phyloP scores from a whole-genome alignment of 2,888 invertebrate genomes.

The Leistus spinibarbis region DNA sequence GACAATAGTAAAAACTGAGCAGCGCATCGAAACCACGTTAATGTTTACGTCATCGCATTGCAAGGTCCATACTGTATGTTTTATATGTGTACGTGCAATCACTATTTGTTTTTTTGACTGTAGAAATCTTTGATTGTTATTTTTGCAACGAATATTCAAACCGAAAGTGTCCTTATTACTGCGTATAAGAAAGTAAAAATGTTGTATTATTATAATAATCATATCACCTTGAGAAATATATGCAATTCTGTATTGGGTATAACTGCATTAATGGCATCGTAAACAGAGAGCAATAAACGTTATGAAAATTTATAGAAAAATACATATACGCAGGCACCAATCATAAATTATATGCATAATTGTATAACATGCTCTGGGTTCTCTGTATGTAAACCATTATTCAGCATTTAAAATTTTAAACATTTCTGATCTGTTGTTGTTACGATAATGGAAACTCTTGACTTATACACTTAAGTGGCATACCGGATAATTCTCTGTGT shows the following conservation, averaged over 20 bases:
- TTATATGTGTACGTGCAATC: not conserved
- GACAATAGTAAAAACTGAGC: not conserved
- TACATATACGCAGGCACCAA: not conserved
- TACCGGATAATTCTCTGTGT: constrained; percentile 7
- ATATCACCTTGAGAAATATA: constrained; percentile 20
- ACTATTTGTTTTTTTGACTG: not conserved
- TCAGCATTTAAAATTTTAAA: constrained; percentile 23
- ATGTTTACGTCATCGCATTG: not conserved
- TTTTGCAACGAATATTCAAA: constrained; percentile 26
- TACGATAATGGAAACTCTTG: constrained; percentile 30
- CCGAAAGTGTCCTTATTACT: no score
- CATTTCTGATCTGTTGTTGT: constrained; percentile 8
- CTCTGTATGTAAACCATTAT: constrained; percentile 23
- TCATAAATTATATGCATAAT: constrained; percentile 5
- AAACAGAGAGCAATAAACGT: constrained; percentile 11
- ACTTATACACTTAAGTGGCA: constrained; percentile 28
- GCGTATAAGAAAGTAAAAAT: no score
- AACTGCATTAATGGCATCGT: constrained; percentile 1
- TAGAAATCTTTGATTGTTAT: no score
- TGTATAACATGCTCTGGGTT: not conserved
- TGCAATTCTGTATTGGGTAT: not conserved
- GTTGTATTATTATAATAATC: constrained; percentile 29
- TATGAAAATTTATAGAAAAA: constrained; percentile 15
- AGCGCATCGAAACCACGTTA: not conserved
- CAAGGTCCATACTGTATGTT: not conserved